Base-by-base conservation (phyloP, 2,113 vertebrate genomes). In the Addax nasomaculatus region DNA sequence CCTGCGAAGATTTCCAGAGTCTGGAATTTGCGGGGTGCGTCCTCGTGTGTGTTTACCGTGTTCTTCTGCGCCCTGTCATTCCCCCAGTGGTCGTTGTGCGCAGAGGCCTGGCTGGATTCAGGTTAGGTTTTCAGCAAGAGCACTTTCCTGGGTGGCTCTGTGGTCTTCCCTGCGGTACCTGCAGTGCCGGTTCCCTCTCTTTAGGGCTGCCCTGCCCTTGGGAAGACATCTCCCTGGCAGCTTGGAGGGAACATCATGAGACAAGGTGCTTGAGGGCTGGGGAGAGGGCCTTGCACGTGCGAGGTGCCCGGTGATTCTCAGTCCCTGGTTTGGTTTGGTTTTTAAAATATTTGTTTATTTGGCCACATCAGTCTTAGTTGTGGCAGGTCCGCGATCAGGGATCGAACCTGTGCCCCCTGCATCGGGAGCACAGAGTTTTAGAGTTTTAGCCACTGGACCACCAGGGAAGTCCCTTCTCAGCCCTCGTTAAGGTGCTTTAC, bases 71-170 rank as follows among this genome's bases (percentile, higher is more conserved):
- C 36, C 60, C 64, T 19, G 3, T 8, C 5, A 13, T 17, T 6
- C 39, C 53, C 55, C 15, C 4, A 4, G 10, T 30, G 76, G 19
- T 17, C 0, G 23, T 15, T 33, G 9, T 6, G 0, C 0, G 21
- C 25, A 23, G 29, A n/a, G n/a, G 49, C 55, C 80, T 78, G 43
- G 47, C 9, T 30, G 53, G 88, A 3, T 29, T 29, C 11, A 4
- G 9, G 15, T 21, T 27, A 57, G 39, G 90, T 39, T 43, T 96
- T 29, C 21, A 81, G 78, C 15, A 8, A 39, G 45, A 15, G 16
- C 64, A 6, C 36, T 47, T 13, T 16, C 2, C 2, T 70, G n/a
- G 3, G 14, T 7, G 45, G 27, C 2, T 3, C 43, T 58, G n/a
- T 39, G 19, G 27, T 78, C 78, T 29, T 23, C n/a, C 8, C 0